Conservation (phyloP, 2,113 vertebrate species). For the Gnathonemus longibarbis region DNA sequence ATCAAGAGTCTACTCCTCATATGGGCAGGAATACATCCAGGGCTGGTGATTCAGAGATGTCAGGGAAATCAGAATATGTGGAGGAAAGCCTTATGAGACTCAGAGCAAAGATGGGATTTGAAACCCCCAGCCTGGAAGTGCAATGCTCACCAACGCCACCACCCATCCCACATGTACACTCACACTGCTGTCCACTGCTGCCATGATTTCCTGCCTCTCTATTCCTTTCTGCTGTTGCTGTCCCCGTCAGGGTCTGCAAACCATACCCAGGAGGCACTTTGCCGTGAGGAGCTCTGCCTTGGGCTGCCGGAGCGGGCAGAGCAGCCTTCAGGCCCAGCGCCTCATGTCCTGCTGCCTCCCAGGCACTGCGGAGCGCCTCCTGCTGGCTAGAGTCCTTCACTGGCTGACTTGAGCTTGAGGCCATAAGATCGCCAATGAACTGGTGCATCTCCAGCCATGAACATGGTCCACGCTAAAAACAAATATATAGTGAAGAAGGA, state of each 20-base stretch:
- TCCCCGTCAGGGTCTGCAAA: constrained; percentile 10
- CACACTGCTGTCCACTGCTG: constrained; percentile 32
- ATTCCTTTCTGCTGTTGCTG: constrained; percentile 22
- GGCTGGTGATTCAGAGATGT: background rate
- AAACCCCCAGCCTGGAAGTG: background rate
- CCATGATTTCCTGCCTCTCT: constrained; percentile 17
- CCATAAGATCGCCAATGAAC: constrained; percentile 61
- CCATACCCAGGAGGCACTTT: constrained; percentile 30
- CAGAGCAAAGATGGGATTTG: background rate
- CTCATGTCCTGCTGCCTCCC: constrained; percentile 43
- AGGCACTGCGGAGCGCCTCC: constrained; percentile 45
- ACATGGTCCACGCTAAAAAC: constrained; percentile 46
- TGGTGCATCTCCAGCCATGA: constrained; percentile 69
- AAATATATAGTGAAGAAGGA: background rate
- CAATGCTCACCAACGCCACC: background rate
- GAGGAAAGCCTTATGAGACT: background rate
- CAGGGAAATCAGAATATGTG: background rate
- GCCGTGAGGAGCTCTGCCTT: constrained; percentile 29
- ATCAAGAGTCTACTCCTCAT: background rate
- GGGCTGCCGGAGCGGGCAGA: constrained; percentile 28
- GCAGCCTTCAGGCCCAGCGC: constrained; percentile 41
- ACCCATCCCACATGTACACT: constrained; percentile 27
- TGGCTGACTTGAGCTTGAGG: constrained; percentile 45
- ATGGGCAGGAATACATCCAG: background rate
- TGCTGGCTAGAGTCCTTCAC: constrained; percentile 41